Evolutionary conservation across 2,113 vertebrate genomes (phyloP), one percentile per base, ranked within the genome.

Genomic region (Micromys minutus): DNA sequence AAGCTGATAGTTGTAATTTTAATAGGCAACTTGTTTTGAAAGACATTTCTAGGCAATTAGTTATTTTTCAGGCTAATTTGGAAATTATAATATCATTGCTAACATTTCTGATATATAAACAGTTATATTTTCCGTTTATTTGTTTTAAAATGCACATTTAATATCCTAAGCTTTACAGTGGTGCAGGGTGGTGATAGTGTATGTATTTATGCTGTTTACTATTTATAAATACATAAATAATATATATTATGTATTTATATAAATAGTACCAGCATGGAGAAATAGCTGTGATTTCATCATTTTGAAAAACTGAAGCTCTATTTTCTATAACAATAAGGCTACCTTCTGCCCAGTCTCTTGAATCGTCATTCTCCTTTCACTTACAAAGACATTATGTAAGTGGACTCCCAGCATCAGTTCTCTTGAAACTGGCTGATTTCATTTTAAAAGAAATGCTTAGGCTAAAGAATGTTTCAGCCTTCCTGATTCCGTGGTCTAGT

Each of bases 21-120:
- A 77, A 77, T 81, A 59, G 50, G 10, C 75, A 15, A 85, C 29
- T 22, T 74, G 88, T 91, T 83, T 85, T 87, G 19, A 94, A 91
- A 50, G 55, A 5, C 8, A 65, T 5, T 21, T 31, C 9, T 74
- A 4, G 67, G 65, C 7, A 4, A 83, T 29, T 55, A 71, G 93
- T 45, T 72, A 19, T 77, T 17, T 50, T 29, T 12, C 3, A 61
- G 52, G 45, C 4, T 42, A 52, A 39, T 83, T 93, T 87, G 69
- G 85, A 45, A 92, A n/a, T 85, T 1, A 85, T n/a, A 80, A 26
- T 55, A 1, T 2, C 59, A 31, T 52, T 71, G 7, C 71, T 80
- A 91, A 19, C 7, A 42, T 91, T 81, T 81, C 22, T 75, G 47
- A 71, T 47, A 3, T n/a, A 4, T 34, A 63, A 88, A 76, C 34